phyloP scores from a whole-genome alignment of 64 coral and sea anemone species.

The Cladopsammia gracilis region DNA sequence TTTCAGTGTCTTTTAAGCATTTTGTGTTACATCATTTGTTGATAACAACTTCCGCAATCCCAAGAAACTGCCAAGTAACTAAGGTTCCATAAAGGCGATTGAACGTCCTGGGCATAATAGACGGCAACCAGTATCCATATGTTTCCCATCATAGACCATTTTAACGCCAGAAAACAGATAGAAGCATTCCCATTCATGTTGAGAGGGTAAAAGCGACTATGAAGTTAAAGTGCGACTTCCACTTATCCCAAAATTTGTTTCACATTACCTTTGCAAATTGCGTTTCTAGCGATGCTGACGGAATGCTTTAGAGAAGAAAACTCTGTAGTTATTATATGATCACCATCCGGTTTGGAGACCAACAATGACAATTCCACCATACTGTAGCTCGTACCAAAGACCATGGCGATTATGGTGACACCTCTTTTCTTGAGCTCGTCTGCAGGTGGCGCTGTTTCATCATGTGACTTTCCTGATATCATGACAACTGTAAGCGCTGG shows the following conservation, averaged over 20 bases:
- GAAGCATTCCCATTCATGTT: too few species aligned
- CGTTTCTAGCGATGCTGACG: not conserved
- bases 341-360: not conserved
- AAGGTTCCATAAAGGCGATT: too few species aligned
- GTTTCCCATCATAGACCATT: too few species aligned
- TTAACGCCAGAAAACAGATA: too few species aligned
- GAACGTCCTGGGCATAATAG: too few species aligned
- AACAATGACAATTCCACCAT: not conserved
- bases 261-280: conserved; percentile 13
- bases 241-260: not conserved
- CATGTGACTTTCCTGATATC: conserved; percentile 6
- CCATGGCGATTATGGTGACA: not conserved
- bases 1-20: too few species aligned
- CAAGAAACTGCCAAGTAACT: too few species aligned
- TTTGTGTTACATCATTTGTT: too few species aligned
- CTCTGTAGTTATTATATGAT: not conserved
- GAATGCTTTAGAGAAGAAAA: not conserved
- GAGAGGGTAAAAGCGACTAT: too few species aligned
- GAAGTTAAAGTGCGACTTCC: too few species aligned
- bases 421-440: not conserved
- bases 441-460: not conserved
- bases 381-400: not conserved
- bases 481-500: not conserved
- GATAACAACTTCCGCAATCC: too few species aligned
- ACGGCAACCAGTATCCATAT: too few species aligned